These are phyloP conservation scores for Myathropa florea DNA, from an alignment of 2,888 invertebrate species.

Conservation along the genomic window DNA sequence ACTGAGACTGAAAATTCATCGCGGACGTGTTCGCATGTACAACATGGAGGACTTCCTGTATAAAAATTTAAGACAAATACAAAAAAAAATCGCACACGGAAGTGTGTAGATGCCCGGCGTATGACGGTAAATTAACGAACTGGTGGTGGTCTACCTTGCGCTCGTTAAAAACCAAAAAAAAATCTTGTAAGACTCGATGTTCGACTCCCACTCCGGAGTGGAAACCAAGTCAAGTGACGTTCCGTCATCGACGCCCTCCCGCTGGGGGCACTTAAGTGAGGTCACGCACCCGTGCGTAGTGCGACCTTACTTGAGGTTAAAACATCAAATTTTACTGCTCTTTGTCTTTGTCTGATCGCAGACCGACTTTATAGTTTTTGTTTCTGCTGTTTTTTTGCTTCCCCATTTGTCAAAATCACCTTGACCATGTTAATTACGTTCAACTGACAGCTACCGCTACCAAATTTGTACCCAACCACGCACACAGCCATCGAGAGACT, in stretches of 20 bases:
- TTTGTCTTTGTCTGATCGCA: neutral
- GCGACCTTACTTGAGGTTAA: conserved; percentile 62
- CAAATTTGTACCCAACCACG: conserved; percentile 16
- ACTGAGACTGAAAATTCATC: too few species aligned
- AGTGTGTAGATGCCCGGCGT: conserved; percentile 20
- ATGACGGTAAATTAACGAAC: neutral
- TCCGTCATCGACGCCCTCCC: neutral
- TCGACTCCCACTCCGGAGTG: conserved; percentile 14
- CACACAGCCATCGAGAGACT: neutral
- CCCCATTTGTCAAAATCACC: conserved; percentile 32
- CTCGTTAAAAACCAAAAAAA: neutral
- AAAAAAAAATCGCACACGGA: conserved; percentile 39
- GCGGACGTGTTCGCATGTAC: neutral
- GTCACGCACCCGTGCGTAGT: conserved; percentile 42
- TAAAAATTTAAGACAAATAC: neutral
- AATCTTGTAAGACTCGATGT: neutral
- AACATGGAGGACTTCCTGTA: conserved; percentile 55
- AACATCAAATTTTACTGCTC: conserved; percentile 13
- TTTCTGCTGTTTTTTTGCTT: conserved; percentile 6
- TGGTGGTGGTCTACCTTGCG: conserved; percentile 34
- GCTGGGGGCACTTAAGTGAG: conserved; percentile 17
- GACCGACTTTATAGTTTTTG: conserved; percentile 19
- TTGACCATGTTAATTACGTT: conserved; percentile 67
- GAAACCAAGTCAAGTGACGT: neutral
- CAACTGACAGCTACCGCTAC: conserved; percentile 47